Evolutionary conservation across 2,888 invertebrate species (phyloP).

Genomic region (Coleophora flavipennella): DNA sequence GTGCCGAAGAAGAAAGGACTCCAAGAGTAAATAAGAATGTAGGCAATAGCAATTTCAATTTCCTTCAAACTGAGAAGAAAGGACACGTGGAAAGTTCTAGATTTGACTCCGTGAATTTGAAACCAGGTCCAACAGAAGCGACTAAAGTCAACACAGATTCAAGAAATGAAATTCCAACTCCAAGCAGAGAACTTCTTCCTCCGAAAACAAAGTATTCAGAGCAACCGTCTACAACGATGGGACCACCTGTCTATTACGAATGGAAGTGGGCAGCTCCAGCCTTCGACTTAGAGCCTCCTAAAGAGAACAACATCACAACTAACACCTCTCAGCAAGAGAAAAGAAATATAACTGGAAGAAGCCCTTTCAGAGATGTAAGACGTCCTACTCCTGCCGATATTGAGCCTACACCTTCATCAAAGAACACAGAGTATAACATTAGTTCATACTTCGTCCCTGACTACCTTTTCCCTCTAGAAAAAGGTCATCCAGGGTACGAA

Average conservation of each 20-base stretch:
- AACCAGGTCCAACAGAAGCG: conserved; percentile 26
- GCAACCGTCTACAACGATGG: conserved; percentile 64
- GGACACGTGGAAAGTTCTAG: conserved; percentile 27
- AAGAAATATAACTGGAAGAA: conserved; percentile 30
- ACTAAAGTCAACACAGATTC: conserved; percentile 9
- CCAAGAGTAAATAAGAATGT: conserved; percentile 43
- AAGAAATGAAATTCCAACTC: conserved; percentile 23
- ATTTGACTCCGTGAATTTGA: conserved; percentile 42
- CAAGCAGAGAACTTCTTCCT: conserved; percentile 58
- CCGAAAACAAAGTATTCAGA: conserved; percentile 62
- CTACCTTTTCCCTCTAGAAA: conserved; percentile 73
- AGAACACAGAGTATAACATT: conserved; percentile 68
- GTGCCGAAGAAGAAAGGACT: conserved; percentile 51
- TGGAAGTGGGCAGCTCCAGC: conserved; percentile 78
- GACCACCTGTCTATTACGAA: conserved; percentile 76
- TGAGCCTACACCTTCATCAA: conserved; percentile 30
- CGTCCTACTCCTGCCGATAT: conserved; percentile 37
- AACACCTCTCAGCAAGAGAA: conserved; percentile 22
- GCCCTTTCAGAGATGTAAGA: conserved; percentile 46
- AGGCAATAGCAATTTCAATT: conserved; percentile 39
- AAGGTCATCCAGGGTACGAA: conserved; percentile 73
- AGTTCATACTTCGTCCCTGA: conserved; percentile 75
- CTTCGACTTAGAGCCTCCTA: conserved; percentile 71
- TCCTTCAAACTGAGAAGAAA: conserved; percentile 37
- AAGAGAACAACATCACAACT: conserved; percentile 46